These are phyloP conservation scores for Dorcus hopei DNA, from an alignment of 2,888 invertebrate genomes.

Conservation along the genomic window DNA sequence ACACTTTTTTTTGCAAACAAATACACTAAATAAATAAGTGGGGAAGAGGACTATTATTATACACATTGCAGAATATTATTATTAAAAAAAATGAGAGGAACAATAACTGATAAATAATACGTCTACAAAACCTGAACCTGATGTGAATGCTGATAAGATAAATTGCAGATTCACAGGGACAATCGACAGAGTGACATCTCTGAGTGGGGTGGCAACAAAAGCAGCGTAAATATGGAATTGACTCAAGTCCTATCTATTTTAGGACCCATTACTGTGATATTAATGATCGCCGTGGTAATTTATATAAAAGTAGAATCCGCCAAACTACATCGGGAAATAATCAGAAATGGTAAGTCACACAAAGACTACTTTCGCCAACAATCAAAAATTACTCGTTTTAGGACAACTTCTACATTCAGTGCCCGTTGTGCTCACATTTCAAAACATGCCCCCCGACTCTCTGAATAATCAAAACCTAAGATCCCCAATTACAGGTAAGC, in stretches of 20 bases:
- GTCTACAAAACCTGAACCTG: too few species aligned
- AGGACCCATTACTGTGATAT: constrained; percentile 7
- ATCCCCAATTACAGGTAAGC: constrained; percentile 14
- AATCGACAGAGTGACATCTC: too few species aligned
- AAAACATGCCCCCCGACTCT: not conserved
- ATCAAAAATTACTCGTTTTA: not conserved
- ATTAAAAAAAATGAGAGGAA: too few species aligned
- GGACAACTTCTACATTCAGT: not conserved
- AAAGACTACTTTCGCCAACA: not conserved
- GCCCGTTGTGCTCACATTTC: not conserved
- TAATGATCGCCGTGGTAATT: constrained; percentile 2
- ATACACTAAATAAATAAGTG: too few species aligned
- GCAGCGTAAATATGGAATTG: not conserved
- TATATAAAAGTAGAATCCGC: constrained; percentile 9
- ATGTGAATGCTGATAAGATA: too few species aligned
- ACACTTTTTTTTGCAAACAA: too few species aligned
- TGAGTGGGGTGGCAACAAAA: not conserved
- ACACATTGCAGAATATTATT: too few species aligned
- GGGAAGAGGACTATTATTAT: too few species aligned
- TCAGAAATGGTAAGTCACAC: constrained; percentile 4
- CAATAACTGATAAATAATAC: too few species aligned
- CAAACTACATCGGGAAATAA: constrained; percentile 11
- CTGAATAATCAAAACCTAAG: constrained; percentile 1
- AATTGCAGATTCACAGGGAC: too few species aligned
- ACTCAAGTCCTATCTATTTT: not conserved